Evolutionary conservation across 2,113 vertebrate genomes (phyloP), one percentile per base, ranked within the genome.

Genomic region (Nibea albiflora): DNA sequence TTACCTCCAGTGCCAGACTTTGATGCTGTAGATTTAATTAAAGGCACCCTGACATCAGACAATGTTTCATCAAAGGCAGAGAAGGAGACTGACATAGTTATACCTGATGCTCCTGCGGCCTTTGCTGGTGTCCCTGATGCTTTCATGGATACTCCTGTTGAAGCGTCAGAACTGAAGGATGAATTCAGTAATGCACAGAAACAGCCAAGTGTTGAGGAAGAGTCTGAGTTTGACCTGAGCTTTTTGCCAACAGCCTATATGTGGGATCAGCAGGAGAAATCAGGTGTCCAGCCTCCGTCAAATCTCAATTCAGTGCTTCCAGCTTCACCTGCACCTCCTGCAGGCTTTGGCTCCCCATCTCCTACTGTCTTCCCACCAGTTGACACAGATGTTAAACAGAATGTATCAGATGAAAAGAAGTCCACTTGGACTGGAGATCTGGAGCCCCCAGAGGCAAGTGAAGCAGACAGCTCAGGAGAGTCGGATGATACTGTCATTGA

Each of bases 401-500:
- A 78, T 39, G 70, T 56, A 53, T 57, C 2, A 3, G 52, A 89
- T 35, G 77, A 87, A 14, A 91, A 88, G 58, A 87, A 83, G 84
- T 71, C 44, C 4, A 73, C 52, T 44, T 91, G 88, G 91, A 80
- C 68, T 3, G 72, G 73, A 74, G 93, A 90, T 53, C 63, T 90
- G 10, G 74, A 88, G 26, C 65, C 88, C 10, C 83, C 82, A 52
- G 95, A 96, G 82, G 80, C 68, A n/a, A 77, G 82, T 14, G 96
- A 97, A 63, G 93, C 86, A 2, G 96, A 97, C 62, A 97, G 97
- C 84, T 98, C 97, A 28, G 96, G 96, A 15, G 97, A 97, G 22
- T 98, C 97, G 0, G 96, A 97, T n/a, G 96, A 97, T 80, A 97
- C 96, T 0, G 96, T 97, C 10, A 96, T 96, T 84, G 97, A 97